Conservation (phyloP, 2,888 invertebrate species). For the Drosophila subsilvestris region DNA sequence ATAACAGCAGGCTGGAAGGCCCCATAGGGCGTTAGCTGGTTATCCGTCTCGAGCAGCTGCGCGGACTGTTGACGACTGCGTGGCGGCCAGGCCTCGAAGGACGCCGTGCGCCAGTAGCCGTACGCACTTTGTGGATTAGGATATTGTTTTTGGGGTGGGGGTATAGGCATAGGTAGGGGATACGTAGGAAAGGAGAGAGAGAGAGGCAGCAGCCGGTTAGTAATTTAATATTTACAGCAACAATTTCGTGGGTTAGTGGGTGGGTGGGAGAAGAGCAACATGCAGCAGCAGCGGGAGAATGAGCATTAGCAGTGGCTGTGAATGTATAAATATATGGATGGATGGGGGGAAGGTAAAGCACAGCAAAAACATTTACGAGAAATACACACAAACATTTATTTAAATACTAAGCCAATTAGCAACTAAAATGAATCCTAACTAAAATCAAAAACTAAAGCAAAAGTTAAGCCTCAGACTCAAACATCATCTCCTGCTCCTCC, state of each 20-base stretch:
- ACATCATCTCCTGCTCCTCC: conserved; percentile 26
- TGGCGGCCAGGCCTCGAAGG: conserved; percentile 79
- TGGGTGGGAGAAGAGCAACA: not conserved
- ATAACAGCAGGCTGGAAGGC: conserved; percentile 49
- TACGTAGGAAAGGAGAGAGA: conserved; percentile 9
- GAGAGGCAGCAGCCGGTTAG: conserved; percentile 65
- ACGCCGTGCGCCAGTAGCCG: conserved; percentile 80
- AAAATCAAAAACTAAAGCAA: conserved; percentile 19
- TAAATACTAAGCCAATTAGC: conserved; percentile 66
- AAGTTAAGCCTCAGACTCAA: conserved; percentile 53
- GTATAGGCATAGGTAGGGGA: conserved; percentile 37
- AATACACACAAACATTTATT: conserved; percentile 71
- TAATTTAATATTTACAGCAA: conserved; percentile 59
- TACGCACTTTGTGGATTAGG: conserved; percentile 51
- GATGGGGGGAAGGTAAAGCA: conserved; percentile 61
- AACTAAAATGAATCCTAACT: conserved; percentile 41
- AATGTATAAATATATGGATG: not conserved
- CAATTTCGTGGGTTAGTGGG: conserved; percentile 17
- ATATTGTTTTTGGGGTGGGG: conserved; percentile 33
- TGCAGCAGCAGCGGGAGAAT: conserved; percentile 25
- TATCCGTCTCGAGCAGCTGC: conserved; percentile 6
- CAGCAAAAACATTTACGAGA: conserved; percentile 32
- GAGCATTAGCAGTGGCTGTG: conserved; percentile 17
- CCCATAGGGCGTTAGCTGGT: conserved; percentile 44
- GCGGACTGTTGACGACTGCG: conserved; percentile 26